Evolutionary conservation across 2,888 invertebrate genomes (phyloP), one percentile per base, ranked within the genome.

Genomic region (Cryptocheilus praepositus): DNA sequence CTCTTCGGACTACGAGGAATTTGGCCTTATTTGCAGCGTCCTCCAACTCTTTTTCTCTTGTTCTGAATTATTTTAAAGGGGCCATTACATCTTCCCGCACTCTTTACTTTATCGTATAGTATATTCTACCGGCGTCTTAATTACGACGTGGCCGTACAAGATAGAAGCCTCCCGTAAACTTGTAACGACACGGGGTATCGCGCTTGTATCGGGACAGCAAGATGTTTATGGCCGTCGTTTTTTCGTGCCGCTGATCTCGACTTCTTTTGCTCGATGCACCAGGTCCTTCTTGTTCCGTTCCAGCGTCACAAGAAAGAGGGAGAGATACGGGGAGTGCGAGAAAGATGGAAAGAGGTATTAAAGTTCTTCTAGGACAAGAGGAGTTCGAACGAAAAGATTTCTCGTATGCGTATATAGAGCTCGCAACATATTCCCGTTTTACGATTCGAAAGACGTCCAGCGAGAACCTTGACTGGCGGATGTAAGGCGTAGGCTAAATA

Each of bases 401-500:
- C 36, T 36, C 36, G 36, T 4, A 11, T 11, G 13, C 36, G 36
- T 25, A 21, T n/a, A 22, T 44, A 49, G 25, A 54, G 36, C 36
- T 36, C 36, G 36, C 36, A 36, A 36, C 36, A 11, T 36, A 11
- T 36, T 36, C 36, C 11, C 36, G 56, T 53, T 73, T 73, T 71
- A 77, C 67, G 75, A 73, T 67, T 58, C 62, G 63, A 11, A 53
- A 13, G 53, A 61, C 64, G 28, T 54, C 54, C 19, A 16, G 19
- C 59, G 54, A 56, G 55, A 68, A 75, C 58, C 65, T 74, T 73
- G 70, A 67, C 69, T 60, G 58, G 61, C 61, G 67, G 65, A 70
- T 66, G 51, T 18, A 60, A 53, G 64, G 64, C 54, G 62, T 66
- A 69, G 69, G 70, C 64, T 51, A 66, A 69, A 56, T 68, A 70